Conservation (phyloP, 2,888 invertebrate genomes). For the Patella caerulea region DNA sequence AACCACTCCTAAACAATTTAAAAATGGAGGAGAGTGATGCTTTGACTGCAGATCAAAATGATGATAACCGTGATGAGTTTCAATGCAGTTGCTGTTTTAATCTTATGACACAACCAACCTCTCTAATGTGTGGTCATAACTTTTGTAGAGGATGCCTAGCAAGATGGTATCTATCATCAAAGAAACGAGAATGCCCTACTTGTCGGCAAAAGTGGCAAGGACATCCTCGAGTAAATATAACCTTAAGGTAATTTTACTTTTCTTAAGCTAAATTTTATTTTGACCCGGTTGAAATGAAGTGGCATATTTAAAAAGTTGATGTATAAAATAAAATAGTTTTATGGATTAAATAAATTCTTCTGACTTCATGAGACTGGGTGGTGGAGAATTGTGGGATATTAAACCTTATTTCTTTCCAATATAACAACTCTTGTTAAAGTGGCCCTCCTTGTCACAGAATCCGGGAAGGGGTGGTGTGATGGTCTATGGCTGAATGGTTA, state of each 20-base stretch:
- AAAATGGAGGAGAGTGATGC: not conserved
- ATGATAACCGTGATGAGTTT: slow-evolving; percentile 46
- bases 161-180: slow-evolving; percentile 57
- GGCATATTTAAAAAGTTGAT: too few species aligned
- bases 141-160: slow-evolving; percentile 65
- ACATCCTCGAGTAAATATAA: slow-evolving; percentile 57
- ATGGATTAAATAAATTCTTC: too few species aligned
- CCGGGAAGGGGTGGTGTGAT: too few species aligned
- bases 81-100: slow-evolving; percentile 60
- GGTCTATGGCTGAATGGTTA: too few species aligned
- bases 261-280: too few species aligned
- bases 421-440: too few species aligned
- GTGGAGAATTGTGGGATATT: too few species aligned
- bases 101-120: slow-evolving; percentile 60
- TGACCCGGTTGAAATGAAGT: too few species aligned
- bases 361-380: too few species aligned
- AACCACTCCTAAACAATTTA: not conserved
- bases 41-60: not conserved
- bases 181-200: slow-evolving; percentile 59
- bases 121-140: slow-evolving; percentile 65
- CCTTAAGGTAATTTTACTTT: slow-evolving; percentile 46
- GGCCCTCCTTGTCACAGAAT: too few species aligned
- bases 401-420: too few species aligned
- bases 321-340: too few species aligned
- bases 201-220: slow-evolving; percentile 60